phyloP scores from a whole-genome alignment of 2,113 vertebrate species.

The Pyrgilauda ruficollis region DNA sequence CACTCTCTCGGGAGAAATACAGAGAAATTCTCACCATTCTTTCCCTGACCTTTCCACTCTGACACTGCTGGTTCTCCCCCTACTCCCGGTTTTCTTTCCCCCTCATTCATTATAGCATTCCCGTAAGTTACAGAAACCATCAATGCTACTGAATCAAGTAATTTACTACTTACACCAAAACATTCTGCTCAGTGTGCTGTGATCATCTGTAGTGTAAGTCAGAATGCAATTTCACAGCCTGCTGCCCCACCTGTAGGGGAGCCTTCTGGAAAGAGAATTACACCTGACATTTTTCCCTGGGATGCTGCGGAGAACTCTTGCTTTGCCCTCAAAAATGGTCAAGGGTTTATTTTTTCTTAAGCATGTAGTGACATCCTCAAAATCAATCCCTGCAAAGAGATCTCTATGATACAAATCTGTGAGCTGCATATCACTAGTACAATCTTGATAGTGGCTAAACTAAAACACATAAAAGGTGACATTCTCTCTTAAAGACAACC shows the following conservation, averaged over 20 bases:
- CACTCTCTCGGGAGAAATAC: background rate
- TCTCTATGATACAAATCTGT: background rate
- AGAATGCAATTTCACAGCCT: conserved; percentile 93
- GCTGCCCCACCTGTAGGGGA: conserved; percentile 86
- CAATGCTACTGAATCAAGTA: conserved; percentile 67
- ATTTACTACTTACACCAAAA: conserved; percentile 76
- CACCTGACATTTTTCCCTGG: conserved; percentile 34
- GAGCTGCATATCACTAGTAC: conserved; percentile 3
- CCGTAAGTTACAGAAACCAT: conserved; percentile 45
- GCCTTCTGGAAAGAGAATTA: conserved; percentile 75
- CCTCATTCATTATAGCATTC: background rate
- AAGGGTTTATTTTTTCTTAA: background rate
- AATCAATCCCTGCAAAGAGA: conserved; percentile 62
- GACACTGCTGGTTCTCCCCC: background rate
- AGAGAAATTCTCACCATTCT: background rate
- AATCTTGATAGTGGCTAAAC: background rate
- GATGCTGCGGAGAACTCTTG: conserved; percentile 34
- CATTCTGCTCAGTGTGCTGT: conserved; percentile 56
- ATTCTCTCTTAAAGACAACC: background rate
- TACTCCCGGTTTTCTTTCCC: background rate
- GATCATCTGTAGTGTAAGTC: conserved; percentile 80
- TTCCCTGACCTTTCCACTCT: conserved; percentile 31
- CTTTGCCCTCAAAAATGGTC: background rate
- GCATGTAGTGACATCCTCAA: conserved; percentile 28
- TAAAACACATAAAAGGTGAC: background rate